Evolutionary conservation across 2,888 invertebrate species (phyloP).

Genomic region (Heterodera filipjevi): DNA sequence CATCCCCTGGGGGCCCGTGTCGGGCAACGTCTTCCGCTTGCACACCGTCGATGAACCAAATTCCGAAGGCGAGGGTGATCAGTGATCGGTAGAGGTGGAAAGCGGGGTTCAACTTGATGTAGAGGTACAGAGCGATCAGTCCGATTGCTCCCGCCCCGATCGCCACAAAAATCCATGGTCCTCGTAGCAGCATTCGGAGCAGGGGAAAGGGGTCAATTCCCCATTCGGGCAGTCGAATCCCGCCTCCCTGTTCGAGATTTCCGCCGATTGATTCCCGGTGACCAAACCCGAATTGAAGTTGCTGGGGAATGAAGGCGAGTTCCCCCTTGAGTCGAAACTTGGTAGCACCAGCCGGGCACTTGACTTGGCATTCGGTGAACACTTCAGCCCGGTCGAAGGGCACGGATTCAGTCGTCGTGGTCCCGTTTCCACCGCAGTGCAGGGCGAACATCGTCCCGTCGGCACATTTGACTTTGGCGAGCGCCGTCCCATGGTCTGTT

Average conservation of each 20-base stretch:
- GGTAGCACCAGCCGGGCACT: background rate
- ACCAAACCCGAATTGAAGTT: background rate
- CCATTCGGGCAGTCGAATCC: background rate
- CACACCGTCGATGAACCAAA: too few species aligned
- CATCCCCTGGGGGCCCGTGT: too few species aligned
- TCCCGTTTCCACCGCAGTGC: background rate
- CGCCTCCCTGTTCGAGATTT: background rate
- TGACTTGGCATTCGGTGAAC: background rate
- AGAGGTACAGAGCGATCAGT: too few species aligned
- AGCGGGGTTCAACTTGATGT: background rate
- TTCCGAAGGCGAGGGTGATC: too few species aligned
- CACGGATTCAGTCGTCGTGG: background rate
- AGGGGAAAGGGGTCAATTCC: background rate
- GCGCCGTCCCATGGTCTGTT: background rate
- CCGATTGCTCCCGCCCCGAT: slow-evolving; percentile 1
- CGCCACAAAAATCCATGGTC: background rate
- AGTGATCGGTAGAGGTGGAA: background rate
- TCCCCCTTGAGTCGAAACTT: background rate
- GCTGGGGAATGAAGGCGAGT: background rate
- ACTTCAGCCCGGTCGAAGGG: background rate
- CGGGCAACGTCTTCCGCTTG: too few species aligned
- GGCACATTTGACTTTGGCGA: background rate
- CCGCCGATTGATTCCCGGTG: background rate
- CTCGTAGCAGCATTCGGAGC: background rate
- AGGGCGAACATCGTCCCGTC: background rate